Conservation (phyloP, 1,140 invertebrate species). For the Hylyphantes graminicola region DNA sequence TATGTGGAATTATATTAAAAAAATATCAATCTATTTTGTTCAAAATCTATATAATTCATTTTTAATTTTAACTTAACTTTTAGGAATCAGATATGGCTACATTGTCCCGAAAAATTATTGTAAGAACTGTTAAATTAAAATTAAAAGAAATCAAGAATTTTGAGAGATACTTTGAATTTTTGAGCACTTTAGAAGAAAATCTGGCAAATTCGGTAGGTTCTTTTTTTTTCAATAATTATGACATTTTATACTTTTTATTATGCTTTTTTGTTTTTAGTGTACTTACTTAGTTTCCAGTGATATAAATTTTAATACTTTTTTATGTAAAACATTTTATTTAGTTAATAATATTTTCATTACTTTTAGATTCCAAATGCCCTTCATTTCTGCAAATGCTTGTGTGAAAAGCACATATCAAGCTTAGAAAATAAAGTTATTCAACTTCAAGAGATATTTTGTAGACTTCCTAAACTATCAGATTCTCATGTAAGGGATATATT, state of each 20-base stretch:
- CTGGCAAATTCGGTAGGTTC: slow-evolving; percentile 4
- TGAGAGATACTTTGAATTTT: background rate
- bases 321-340: background rate
- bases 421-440: background rate
- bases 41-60: too few relatives aligned
- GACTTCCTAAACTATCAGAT: background rate
- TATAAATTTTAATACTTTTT: background rate
- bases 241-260: slow-evolving; percentile 1
- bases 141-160: slow-evolving; percentile 14
- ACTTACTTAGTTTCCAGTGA: background rate
- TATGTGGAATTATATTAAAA: too few relatives aligned
- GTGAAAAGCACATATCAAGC: background rate
- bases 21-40: too few relatives aligned
- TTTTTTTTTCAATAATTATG: background rate
- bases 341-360: background rate
- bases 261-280: background rate
- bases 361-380: slow-evolving; percentile 3
- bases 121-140: background rate
- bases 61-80: background rate
- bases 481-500: background rate
- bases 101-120: background rate
- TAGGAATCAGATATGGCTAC: background rate
- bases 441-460: background rate
- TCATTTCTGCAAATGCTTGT: background rate
- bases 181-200: background rate